Percentiles rank a stretch among this genome's conserved stretches.
Evolutionary conservation across 1,140 invertebrate genomes (phyloP).

Genomic region (Polypedilum pembai): DNA sequence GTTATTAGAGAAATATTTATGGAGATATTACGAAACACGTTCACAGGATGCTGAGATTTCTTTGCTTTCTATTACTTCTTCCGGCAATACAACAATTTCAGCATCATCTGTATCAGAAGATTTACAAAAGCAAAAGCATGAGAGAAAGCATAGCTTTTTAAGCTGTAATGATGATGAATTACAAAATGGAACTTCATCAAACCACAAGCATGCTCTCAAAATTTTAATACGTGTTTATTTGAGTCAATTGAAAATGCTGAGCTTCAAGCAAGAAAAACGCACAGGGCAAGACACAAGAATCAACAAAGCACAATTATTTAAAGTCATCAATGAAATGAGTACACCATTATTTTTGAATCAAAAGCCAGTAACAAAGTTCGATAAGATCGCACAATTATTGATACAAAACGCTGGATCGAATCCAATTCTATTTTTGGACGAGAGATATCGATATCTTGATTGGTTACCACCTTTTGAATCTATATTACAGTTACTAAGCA

Average conservation of each 20-base stretch:
- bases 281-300: background rate
- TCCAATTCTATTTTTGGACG: conserved; percentile 7
- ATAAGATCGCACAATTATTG: background rate
- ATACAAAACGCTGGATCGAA: conserved; percentile 14
- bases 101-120: background rate
- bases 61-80: background rate
- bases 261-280: background rate
- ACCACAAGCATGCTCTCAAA: background rate
- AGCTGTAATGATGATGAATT: background rate
- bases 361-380: conserved; percentile 3
- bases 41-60: conserved; percentile 10
- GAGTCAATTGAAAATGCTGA: background rate
- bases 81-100: background rate
- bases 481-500: background rate
- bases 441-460: background rate
- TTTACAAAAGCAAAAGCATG: background rate
- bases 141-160: background rate
- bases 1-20: conserved; percentile 13
- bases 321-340: conserved; percentile 14
- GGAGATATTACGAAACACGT: background rate
- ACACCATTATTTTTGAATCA: conserved; percentile 3
- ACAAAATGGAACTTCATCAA: background rate
- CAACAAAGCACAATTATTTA: conserved; percentile 5
- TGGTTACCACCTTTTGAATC: background rate
- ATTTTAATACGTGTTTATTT: background rate